These are phyloP conservation scores for Plectrocnemia conspersa DNA, from an alignment of 1,140 invertebrate genomes.

Conservation along the genomic window DNA sequence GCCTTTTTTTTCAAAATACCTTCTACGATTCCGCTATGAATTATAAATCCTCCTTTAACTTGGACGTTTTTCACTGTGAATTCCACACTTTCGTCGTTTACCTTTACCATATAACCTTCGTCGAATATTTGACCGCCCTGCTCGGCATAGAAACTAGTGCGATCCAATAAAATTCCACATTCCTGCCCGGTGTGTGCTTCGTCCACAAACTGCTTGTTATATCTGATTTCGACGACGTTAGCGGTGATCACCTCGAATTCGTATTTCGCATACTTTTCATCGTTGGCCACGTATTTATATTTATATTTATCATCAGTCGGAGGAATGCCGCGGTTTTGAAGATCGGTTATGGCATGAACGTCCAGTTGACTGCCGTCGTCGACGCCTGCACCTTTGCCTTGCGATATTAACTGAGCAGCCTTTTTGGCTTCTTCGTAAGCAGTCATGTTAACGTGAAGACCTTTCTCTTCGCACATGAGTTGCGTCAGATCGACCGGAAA, in stretches of 20 bases:
- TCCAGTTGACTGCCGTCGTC: constrained; percentile 85
- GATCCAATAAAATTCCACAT: constrained; percentile 89
- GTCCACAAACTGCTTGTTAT: constrained; percentile 82
- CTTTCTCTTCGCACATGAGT: constrained; percentile 96
- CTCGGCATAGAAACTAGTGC: constrained; percentile 95
- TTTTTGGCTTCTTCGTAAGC: constrained; percentile 91
- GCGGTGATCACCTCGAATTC: constrained; percentile 61
- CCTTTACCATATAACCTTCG: constrained; percentile 90
- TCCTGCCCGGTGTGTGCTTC: constrained; percentile 78
- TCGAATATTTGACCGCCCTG: constrained; percentile 98
- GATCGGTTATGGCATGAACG: constrained; percentile 90
- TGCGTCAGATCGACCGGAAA: constrained; percentile 97
- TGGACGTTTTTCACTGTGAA: constrained; percentile 94
- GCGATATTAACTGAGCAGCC: constrained; percentile 81
- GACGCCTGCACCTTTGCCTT: constrained; percentile 71
- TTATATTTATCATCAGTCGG: constrained; percentile 89
- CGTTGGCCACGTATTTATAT: constrained; percentile 78
- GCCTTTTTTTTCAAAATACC: constrained; percentile 79
- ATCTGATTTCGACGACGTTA: constrained; percentile 67
- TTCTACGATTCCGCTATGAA: constrained; percentile 87
- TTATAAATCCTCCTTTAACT: constrained; percentile 91
- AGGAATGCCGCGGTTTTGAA: constrained; percentile 73
- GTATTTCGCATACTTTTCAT: constrained; percentile 65
- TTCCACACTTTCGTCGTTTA: constrained; percentile 81
- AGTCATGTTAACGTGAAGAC: constrained; percentile 78